Evolutionary conservation across 35 echinoderm and acorn worm genomes (phyloP), one percentile per base, ranked within the genome.

Genomic region (Patiria miniata): DNA sequence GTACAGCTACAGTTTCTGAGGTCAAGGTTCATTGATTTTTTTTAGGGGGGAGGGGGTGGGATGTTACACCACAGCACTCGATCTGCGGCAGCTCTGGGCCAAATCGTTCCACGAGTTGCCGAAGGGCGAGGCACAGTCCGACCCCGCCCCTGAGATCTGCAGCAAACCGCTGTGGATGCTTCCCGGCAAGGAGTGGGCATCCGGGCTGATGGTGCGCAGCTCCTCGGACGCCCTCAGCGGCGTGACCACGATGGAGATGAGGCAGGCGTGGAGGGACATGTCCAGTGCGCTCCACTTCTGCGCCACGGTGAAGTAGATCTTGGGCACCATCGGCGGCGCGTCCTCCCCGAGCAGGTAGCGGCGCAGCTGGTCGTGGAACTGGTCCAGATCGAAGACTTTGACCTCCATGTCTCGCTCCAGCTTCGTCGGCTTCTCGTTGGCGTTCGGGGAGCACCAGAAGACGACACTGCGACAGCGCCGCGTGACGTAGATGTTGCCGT

Each of bases 291-390:
- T 79, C 87, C 92, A 91, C 53, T 97, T 93, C 77, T 97, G 95
- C 8, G 91, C 95, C 5, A 97, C 82, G 29, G 90, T 87, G 73
- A 97, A 93, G 68, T 93, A 91, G 47, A 97, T 89, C 84, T 88
- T 76, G 1, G 95, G 95, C 4, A 88, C 21, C 16, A 58, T 52
- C 5, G 95, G 95, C 29, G 87, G 93, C 9, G 83, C 59, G 76
- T 44, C 81, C 4, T 82, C 19, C 0, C 77, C 78, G 29, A 55
- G 60, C 51, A 90, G 76, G 61, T 93, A 97, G 33, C 84, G 89
- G 19, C 86, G 88, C 2, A 97, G 42, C 19, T 83, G 59, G 8
- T 84, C 79, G 29, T 84, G 87, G 86, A 97, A 97, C 47, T 86
- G 58, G 14, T 86, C 29, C 19, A 93, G 68, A 69, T 97, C 91